A percentile compares a stretch with the other conserved stretches of the same genome.
Conservation (phyloP, 2,797 vertebrate species). For the Danio jaintianensis region DNA sequence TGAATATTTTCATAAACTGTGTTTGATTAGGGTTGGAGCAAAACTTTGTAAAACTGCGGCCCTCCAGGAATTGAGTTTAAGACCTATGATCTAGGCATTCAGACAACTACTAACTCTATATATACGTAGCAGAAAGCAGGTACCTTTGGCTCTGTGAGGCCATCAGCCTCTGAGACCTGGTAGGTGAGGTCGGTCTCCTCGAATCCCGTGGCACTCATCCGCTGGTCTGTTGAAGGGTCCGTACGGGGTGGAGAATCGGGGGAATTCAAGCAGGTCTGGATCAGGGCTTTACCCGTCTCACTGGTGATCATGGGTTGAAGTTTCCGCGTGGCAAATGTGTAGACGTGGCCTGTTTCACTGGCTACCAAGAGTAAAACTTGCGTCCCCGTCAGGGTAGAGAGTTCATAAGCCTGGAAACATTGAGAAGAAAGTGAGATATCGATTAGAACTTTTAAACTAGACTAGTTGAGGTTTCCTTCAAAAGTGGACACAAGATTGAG, state of each 20-base stretch:
- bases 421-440: background rate
- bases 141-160: slow-evolving; percentile 97
- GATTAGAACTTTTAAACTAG: background rate
- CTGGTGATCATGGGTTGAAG: slow-evolving; percentile 99
- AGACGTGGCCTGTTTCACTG: slow-evolving; percentile 97
- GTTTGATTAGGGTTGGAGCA: too few relatives aligned
- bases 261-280: slow-evolving; percentile 99
- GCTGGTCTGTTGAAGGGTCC: slow-evolving; percentile 96
- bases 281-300: slow-evolving; percentile 97
- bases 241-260: slow-evolving; percentile 96
- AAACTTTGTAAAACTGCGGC: too few relatives aligned
- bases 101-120: too few relatives aligned
- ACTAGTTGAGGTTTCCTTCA: background rate
- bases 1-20: background rate
- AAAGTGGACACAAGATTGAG: background rate
- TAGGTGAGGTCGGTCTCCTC: slow-evolving; percentile 99
- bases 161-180: slow-evolving; percentile 97
- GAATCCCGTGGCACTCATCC: slow-evolving; percentile 98
- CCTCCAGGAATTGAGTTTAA: too few relatives aligned
- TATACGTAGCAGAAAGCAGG: background rate
- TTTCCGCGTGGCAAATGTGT: slow-evolving; percentile 97
- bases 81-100: too few relatives aligned
- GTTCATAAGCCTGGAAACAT: slow-evolving; percentile 89
- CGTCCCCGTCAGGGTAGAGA: slow-evolving; percentile 97
- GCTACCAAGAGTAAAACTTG: slow-evolving; percentile 97